Evolutionary conservation across 2,113 vertebrate species (phyloP).

Genomic region (Hemichromis elongatus): DNA sequence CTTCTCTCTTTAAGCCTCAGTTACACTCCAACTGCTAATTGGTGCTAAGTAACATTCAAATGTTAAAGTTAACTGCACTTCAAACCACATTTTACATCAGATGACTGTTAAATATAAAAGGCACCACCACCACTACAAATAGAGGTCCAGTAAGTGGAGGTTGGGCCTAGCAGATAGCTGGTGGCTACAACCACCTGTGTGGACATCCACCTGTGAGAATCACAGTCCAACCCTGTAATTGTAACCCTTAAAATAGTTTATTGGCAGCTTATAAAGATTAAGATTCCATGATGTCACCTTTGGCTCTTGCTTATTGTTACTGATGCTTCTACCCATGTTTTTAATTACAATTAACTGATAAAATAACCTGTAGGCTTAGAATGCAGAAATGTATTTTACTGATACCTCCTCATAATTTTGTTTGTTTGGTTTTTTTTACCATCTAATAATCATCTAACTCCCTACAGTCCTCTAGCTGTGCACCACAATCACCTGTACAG

Average conservation of each 20-base stretch:
- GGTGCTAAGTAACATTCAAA: not conserved
- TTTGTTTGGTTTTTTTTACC: not conserved
- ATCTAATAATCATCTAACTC: not conserved
- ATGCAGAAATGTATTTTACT: not conserved
- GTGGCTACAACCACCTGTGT: not conserved
- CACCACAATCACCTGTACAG: conserved; percentile 42
- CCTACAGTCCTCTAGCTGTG: conserved; percentile 58
- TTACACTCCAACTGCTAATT: not conserved
- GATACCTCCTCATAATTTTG: not conserved
- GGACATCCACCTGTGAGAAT: not conserved
- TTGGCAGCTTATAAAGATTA: not conserved
- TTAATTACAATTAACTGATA: not conserved
- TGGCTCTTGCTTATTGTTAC: not conserved
- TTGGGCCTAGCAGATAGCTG: not conserved
- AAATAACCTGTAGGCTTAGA: not conserved
- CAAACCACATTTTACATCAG: not conserved
- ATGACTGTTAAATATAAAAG: not conserved
- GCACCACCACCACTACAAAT: not conserved
- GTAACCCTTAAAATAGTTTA: not conserved
- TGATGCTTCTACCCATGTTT: not conserved
- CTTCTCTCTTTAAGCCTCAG: not conserved
- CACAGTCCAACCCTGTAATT: not conserved
- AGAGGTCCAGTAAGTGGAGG: not conserved
- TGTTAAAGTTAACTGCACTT: not conserved
- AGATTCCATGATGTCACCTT: not conserved